phyloP scores from a whole-genome alignment of 2,113 vertebrate species.

The Planiliza haematocheilus region DNA sequence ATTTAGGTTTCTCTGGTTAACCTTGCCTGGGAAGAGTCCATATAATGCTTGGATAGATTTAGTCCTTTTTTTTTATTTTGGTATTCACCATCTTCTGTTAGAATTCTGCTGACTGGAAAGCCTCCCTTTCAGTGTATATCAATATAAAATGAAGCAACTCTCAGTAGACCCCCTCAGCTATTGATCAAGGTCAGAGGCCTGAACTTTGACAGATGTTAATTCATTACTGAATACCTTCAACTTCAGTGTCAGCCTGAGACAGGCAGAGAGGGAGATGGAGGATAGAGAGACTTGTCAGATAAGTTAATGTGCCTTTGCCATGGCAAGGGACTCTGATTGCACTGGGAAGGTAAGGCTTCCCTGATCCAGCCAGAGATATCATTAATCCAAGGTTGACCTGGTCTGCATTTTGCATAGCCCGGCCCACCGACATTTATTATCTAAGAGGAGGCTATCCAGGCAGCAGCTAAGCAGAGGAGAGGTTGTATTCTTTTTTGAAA shows the following conservation, averaged over 20 bases:
- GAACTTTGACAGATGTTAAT: conserved; percentile 67
- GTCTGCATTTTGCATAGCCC: conserved; percentile 22
- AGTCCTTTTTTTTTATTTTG: conserved; percentile 20
- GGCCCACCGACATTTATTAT: conserved; percentile 62
- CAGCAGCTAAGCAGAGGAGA: conserved; percentile 41
- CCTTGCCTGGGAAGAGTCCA: conserved; percentile 3
- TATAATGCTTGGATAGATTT: neutral
- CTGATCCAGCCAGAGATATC: conserved; percentile 53
- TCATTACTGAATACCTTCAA: conserved; percentile 57
- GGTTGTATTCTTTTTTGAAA: conserved; percentile 51
- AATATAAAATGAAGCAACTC: conserved; percentile 44
- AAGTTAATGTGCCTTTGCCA: conserved; percentile 66
- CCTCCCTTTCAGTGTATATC: conserved; percentile 23
- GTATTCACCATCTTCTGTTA: conserved; percentile 21
- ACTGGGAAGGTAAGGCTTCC: conserved; percentile 55
- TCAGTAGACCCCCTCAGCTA: conserved; percentile 40
- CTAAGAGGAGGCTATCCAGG: conserved; percentile 34
- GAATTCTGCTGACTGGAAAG: conserved; percentile 25
- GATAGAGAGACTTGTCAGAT: conserved; percentile 43
- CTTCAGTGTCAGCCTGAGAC: conserved; percentile 43
- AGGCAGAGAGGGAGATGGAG: conserved; percentile 8
- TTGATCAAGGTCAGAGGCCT: conserved; percentile 68
- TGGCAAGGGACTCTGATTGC: conserved; percentile 58
- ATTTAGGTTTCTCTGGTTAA: neutral
- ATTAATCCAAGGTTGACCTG: conserved; percentile 74